These are phyloP conservation scores for Chelon labrosus DNA, from an alignment of 2,797 vertebrate species.

Conservation along the genomic window DNA sequence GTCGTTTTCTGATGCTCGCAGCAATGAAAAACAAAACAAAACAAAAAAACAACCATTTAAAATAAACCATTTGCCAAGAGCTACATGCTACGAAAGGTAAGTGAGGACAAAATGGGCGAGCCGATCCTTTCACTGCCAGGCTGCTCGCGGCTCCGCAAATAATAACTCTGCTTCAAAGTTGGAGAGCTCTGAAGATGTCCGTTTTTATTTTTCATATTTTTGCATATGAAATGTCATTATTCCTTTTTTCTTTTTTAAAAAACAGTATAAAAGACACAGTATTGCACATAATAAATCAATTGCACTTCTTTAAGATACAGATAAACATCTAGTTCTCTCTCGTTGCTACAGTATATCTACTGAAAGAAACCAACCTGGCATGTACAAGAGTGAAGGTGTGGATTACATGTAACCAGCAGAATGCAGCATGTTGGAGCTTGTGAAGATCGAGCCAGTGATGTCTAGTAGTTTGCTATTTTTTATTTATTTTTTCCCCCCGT, in stretches of 20 bases:
- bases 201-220: slow-evolving; percentile 73
- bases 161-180: slow-evolving; percentile 38
- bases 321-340: slow-evolving; percentile 82
- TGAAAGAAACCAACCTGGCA: slow-evolving; percentile 69
- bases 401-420: slow-evolving; percentile 62
- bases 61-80: not conserved
- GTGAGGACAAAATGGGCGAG: not conserved
- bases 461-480: slow-evolving; percentile 20
- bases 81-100: not conserved
- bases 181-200: slow-evolving; percentile 51
- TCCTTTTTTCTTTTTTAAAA: slow-evolving; percentile 83
- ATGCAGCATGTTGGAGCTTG: slow-evolving; percentile 61
- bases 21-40: not conserved
- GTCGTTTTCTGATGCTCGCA: not conserved
- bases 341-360: slow-evolving; percentile 83
- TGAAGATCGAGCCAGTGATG: slow-evolving; percentile 51
- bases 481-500: not conserved
- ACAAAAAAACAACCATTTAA: not conserved
- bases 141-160: slow-evolving; percentile 27
- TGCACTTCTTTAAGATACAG: slow-evolving; percentile 88
- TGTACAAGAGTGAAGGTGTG: slow-evolving; percentile 68
- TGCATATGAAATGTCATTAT: slow-evolving; percentile 83
- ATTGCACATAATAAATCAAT: slow-evolving; percentile 87
- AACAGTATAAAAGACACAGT: slow-evolving; percentile 91
- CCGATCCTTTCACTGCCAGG: not conserved